phyloP scores from a whole-genome alignment of 2,888 invertebrate genomes.

The Spisula solida region DNA sequence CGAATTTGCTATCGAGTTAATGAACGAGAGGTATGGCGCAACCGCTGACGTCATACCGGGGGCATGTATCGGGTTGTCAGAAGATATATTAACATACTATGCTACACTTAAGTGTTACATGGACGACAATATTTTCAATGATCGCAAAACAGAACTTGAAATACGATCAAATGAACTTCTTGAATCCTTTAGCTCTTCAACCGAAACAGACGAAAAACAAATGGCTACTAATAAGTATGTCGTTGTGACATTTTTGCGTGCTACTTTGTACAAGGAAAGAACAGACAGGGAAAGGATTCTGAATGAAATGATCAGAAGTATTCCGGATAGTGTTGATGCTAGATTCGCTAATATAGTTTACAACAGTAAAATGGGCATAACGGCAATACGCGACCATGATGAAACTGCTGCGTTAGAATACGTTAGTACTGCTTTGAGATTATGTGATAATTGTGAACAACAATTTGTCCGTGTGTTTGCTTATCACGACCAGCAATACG shows the following conservation, averaged over 20 bases:
- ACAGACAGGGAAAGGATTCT: background rate
- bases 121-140: constrained; percentile 30
- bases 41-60: background rate
- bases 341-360: constrained; percentile 23
- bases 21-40: background rate
- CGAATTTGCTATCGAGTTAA: constrained; percentile 1
- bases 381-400: background rate
- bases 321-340: background rate
- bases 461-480: constrained; percentile 28
- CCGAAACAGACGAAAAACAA: background rate
- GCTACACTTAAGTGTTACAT: constrained; percentile 17
- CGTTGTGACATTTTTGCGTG: constrained; percentile 24
- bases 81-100: constrained; percentile 26
- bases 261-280: constrained; percentile 10
- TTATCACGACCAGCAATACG: constrained; percentile 24
- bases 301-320: constrained; percentile 26
- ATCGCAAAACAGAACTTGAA: constrained; percentile 30
- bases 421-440: background rate
- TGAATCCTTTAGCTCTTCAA: background rate
- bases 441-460: constrained; percentile 28
- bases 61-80: constrained; percentile 10
- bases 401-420: background rate
- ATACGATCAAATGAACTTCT: constrained; percentile 9
- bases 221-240: constrained; percentile 9
- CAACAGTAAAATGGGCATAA: constrained; percentile 28